Evolutionary conservation across 2,888 invertebrate genomes (phyloP).

Genomic region (Philaethria dido): DNA sequence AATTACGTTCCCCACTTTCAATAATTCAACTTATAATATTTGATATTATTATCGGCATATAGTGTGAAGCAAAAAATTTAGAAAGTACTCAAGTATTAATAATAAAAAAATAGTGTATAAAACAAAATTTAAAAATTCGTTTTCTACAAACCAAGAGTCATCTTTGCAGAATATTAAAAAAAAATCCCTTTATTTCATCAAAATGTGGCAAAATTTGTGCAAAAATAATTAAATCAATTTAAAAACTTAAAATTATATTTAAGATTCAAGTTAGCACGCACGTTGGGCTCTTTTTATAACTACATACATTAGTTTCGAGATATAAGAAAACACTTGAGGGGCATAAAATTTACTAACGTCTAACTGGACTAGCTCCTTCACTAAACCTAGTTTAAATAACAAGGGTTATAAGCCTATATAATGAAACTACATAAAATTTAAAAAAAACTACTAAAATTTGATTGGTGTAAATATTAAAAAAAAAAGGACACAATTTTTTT

Average conservation of each 20-base stretch:
- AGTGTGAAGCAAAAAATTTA: too few species aligned
- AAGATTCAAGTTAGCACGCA: constrained; percentile 50
- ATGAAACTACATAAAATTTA: neutral
- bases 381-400: constrained; percentile 58
- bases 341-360: constrained; percentile 67
- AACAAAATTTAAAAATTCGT: too few species aligned
- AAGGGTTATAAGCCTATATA: constrained; percentile 38
- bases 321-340: constrained; percentile 58
- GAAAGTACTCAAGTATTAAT: too few species aligned
- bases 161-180: constrained; percentile 3
- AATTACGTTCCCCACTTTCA: too few species aligned
- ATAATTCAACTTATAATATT: too few species aligned
- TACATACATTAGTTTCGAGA: constrained; percentile 63
- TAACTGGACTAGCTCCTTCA: constrained; percentile 79
- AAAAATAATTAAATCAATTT: constrained; percentile 32
- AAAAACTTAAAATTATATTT: constrained; percentile 46
- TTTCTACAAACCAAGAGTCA: neutral
- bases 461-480: too few species aligned
- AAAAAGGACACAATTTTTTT: too few species aligned
- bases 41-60: too few species aligned
- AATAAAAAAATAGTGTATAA: too few species aligned
- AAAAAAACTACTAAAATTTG: too few species aligned
- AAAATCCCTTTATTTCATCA: constrained; percentile 15
- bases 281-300: constrained; percentile 52
- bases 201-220: constrained; percentile 39